A percentile compares a stretch with the other conserved stretches of the same genome.
Evolutionary conservation across 1,140 invertebrate genomes (phyloP).

Genomic region (Homarus americanus): DNA sequence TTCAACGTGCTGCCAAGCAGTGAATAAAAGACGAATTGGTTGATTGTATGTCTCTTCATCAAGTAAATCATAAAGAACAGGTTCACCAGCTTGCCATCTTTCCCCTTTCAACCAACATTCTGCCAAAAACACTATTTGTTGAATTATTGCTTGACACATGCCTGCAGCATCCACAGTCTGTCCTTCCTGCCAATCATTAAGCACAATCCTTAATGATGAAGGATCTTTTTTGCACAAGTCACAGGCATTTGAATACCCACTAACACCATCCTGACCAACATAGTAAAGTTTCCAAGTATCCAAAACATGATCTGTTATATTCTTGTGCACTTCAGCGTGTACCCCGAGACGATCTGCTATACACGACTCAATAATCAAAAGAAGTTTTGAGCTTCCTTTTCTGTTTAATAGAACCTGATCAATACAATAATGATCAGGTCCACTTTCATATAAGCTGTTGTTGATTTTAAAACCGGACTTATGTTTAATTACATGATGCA

Average conservation of each 20-base stretch:
- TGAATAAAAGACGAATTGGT: constrained; percentile 69
- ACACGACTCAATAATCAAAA: constrained; percentile 48
- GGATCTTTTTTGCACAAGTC: constrained; percentile 51
- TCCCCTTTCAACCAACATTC: constrained; percentile 67
- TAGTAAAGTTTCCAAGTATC: constrained; percentile 66
- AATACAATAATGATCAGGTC: constrained; percentile 64
- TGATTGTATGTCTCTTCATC: constrained; percentile 70
- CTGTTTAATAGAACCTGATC: constrained; percentile 49
- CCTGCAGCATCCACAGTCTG: constrained; percentile 50
- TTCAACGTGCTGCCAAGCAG: constrained; percentile 73
- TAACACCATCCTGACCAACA: constrained; percentile 50
- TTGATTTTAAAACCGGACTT: constrained; percentile 36
- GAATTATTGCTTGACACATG: constrained; percentile 61
- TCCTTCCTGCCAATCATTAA: constrained; percentile 35
- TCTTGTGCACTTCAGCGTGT: constrained; percentile 46
- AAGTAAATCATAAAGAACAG: constrained; percentile 65
- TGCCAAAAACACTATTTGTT: constrained; percentile 62
- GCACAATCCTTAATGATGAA: constrained; percentile 18
- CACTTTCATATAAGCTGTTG: constrained; percentile 55
- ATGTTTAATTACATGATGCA: constrained; percentile 57
- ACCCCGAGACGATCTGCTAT: constrained; percentile 61
- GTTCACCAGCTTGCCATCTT: constrained; percentile 69
- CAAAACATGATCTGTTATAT: constrained; percentile 42
- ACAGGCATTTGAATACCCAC: constrained; percentile 48
- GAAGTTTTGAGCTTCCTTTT: constrained; percentile 62